Evolutionary conservation across 2,888 invertebrate genomes (phyloP).

Genomic region (Erpobdella octoculata): DNA sequence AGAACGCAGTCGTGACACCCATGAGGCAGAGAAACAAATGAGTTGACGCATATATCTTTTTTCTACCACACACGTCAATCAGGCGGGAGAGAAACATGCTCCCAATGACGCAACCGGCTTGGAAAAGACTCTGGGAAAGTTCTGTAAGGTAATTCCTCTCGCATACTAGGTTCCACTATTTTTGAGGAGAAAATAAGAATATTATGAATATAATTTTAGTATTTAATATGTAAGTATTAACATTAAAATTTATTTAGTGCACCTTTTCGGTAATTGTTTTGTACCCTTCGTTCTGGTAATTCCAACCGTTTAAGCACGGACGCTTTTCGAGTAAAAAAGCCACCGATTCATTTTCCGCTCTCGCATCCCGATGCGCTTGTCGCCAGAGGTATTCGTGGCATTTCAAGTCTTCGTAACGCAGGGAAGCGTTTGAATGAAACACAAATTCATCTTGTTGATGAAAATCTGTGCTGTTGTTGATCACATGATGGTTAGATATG

Average conservation of each 20-base stretch:
- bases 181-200: neutral
- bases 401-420: too few species aligned
- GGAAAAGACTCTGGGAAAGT: slow-evolving; percentile 32
- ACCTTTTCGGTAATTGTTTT: slow-evolving; percentile 26
- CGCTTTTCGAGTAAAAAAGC: too few species aligned
- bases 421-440: too few species aligned
- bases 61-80: slow-evolving; percentile 33
- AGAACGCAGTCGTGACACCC: slow-evolving; percentile 27
- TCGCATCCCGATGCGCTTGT: too few species aligned
- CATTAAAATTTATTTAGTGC: too few species aligned
- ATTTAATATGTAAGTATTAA: neutral
- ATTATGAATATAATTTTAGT: neutral
- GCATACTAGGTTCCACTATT: slow-evolving; percentile 35
- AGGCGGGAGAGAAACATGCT: slow-evolving; percentile 24
- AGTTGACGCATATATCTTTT: slow-evolving; percentile 10
- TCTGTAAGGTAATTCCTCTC: slow-evolving; percentile 33
- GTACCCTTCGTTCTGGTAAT: slow-evolving; percentile 27
- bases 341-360: too few species aligned
- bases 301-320: too few species aligned
- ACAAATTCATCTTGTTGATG: too few species aligned
- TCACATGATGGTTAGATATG: too few species aligned
- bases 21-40: slow-evolving; percentile 15
- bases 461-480: too few species aligned
- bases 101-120: slow-evolving; percentile 23
- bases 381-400: too few species aligned